Percentiles rank a stretch among this genome's conserved stretches.
Conservation (phyloP, 2,113 vertebrate genomes). For the Asarcornis scutulata region DNA sequence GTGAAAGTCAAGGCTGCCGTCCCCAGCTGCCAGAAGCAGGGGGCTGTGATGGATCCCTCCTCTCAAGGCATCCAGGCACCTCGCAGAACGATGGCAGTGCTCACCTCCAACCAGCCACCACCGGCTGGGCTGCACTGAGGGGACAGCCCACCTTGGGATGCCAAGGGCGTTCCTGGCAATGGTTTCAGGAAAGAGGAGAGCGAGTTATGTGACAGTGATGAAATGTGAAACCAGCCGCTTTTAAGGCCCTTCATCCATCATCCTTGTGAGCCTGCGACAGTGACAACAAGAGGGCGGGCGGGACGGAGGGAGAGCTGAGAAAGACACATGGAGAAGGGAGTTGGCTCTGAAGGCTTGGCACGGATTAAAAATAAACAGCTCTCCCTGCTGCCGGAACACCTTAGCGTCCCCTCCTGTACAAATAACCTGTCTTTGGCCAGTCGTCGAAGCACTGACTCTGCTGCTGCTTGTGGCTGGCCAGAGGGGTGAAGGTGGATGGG, state of each 20-base stretch:
- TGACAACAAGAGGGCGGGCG: conserved; percentile 19
- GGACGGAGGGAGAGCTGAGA: neutral
- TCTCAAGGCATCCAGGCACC: neutral
- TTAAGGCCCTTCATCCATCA: conserved; percentile 65
- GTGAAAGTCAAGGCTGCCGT: neutral
- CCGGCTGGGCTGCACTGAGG: rapidly evolving
- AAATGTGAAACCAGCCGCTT: conserved; percentile 57
- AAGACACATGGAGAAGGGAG: neutral
- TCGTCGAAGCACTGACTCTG: too few species aligned
- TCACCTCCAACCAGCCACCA: neutral
- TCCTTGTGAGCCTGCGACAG: conserved; percentile 33
- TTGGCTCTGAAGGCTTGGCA: neutral
- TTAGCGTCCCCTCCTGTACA: neutral
- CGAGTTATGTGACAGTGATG: conserved; percentile 43
- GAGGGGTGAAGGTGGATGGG: neutral
- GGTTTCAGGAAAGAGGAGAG: conserved; percentile 15
- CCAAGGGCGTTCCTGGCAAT: conserved; percentile 52
- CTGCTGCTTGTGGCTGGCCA: too few species aligned
- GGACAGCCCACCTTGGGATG: neutral
- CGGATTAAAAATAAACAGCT: conserved; percentile 25
- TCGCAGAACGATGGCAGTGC: neutral
- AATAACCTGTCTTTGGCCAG: neutral
- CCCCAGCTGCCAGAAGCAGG: neutral
- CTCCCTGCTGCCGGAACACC: neutral
- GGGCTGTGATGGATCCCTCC: neutral